These are phyloP conservation scores for Argyresthia goedartella DNA, from an alignment of 2,888 invertebrate species.

Conservation along the genomic window DNA sequence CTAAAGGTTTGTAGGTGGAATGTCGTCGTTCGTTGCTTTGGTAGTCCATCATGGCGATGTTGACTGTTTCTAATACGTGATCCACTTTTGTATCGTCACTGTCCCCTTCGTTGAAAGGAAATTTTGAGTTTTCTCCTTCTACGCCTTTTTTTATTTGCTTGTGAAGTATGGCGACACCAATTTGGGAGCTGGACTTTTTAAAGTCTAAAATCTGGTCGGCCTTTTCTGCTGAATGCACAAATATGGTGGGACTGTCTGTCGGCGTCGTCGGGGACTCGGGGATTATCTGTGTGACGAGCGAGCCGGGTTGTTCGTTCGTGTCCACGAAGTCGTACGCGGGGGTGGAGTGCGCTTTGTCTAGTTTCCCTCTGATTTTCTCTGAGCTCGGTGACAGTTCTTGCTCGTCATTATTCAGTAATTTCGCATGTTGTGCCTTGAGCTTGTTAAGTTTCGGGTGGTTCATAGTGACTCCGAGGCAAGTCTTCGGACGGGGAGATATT, in stretches of 20 bases:
- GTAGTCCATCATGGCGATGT: slow-evolving; percentile 37
- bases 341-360: slow-evolving; percentile 87
- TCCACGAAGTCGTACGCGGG: slow-evolving; percentile 80
- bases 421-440: slow-evolving; percentile 14
- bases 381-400: too few relatives aligned
- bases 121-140: slow-evolving; percentile 17
- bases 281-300: slow-evolving; percentile 31
- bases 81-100: slow-evolving; percentile 17
- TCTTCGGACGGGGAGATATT: slow-evolving; percentile 77
- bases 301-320: slow-evolving; percentile 18
- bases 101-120: slow-evolving; percentile 15
- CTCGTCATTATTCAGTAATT: too few relatives aligned
- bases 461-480: slow-evolving; percentile 66
- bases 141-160: slow-evolving; percentile 19
- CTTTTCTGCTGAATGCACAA: slow-evolving; percentile 32
- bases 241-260: slow-evolving; percentile 22
- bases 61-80: slow-evolving; percentile 43
- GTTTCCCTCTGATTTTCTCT: slow-evolving; percentile 32
- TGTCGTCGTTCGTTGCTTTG: slow-evolving; percentile 11
- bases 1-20: background rate
- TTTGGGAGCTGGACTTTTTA: slow-evolving; percentile 46
- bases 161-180: slow-evolving; percentile 45
- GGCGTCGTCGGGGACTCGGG: slow-evolving; percentile 44
- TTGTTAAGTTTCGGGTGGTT: slow-evolving; percentile 11
- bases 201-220: slow-evolving; percentile 53